Conservation (phyloP, 2,888 invertebrate genomes). For the Hoplodrina blanda region DNA sequence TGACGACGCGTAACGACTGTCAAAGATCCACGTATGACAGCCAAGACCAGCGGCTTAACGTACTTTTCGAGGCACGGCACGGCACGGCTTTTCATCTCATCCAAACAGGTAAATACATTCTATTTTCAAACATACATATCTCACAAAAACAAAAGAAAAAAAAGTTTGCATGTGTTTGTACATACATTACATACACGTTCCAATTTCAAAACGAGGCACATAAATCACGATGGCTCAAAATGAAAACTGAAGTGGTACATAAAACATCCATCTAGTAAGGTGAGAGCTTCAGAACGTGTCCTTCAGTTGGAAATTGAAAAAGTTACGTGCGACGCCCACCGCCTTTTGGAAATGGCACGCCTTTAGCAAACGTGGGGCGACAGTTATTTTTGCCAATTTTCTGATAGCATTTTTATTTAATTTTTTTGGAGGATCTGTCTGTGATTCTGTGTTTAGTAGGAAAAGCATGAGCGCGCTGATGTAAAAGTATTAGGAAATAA, state of each 20-base stretch:
- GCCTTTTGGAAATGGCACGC: constrained; percentile 20
- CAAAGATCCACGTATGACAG: no score
- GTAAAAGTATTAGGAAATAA: no score
- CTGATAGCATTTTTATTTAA: not conserved
- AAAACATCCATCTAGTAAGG: constrained; percentile 30
- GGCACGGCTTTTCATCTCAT: no score
- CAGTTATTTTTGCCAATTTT: constrained; percentile 13
- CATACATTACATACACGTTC: not conserved
- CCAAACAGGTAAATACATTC: no score
- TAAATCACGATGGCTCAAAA: constrained; percentile 32
- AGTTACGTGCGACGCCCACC: constrained; percentile 53
- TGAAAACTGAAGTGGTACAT: constrained; percentile 34
- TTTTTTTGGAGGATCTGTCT: not conserved
- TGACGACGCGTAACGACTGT: no score
- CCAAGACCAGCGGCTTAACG: no score
- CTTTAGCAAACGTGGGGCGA: constrained; percentile 15
- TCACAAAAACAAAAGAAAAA: constrained; percentile 4
- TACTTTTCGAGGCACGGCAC: no score
- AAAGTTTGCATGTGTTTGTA: no score
- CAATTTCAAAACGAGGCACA: constrained; percentile 13
- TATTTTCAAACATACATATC: no score
- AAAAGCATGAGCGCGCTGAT: no score
- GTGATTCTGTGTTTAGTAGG: not conserved
- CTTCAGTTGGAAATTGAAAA: constrained; percentile 67
- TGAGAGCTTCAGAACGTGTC: constrained; percentile 31